These are phyloP conservation scores for Pogona vitticeps DNA, from an alignment of 2,113 vertebrate genomes.

Conservation along the genomic window DNA sequence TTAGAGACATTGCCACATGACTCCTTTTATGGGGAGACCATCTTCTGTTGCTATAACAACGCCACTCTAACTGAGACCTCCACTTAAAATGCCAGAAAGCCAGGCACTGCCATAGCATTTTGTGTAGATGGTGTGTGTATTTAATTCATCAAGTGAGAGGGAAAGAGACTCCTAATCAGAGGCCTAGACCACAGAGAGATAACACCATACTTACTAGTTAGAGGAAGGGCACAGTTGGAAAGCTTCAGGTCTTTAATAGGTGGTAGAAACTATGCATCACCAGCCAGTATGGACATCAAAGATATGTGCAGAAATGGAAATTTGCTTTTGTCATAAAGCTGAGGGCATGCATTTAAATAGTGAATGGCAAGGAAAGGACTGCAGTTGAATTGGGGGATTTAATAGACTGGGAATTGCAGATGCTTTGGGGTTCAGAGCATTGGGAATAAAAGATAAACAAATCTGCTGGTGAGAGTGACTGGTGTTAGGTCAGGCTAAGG, in stretches of 20 bases:
- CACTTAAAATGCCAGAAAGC: slow-evolving; percentile 14
- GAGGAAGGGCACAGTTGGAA: slow-evolving; percentile 22
- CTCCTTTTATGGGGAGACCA: background rate
- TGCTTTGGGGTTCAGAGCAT: slow-evolving; percentile 69
- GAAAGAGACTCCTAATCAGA: slow-evolving; percentile 27
- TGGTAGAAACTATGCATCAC: slow-evolving; percentile 17
- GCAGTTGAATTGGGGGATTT: slow-evolving; percentile 52
- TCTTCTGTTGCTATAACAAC: background rate
- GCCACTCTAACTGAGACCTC: background rate
- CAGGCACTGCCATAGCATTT: background rate
- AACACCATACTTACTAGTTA: background rate
- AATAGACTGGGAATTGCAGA: slow-evolving; percentile 40
- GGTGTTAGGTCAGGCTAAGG: slow-evolving; percentile 82
- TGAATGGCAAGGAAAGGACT: slow-evolving; percentile 53
- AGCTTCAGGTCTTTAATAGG: slow-evolving; percentile 12
- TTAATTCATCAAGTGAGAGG: slow-evolving; percentile 40
- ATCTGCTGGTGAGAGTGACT: slow-evolving; percentile 84
- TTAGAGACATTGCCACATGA: too few relatives aligned
- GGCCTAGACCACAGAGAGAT: slow-evolving; percentile 14
- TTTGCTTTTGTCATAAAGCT: slow-evolving; percentile 39
- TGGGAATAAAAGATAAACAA: slow-evolving; percentile 81
- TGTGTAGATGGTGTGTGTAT: background rate
- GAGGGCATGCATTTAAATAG: slow-evolving; percentile 35
- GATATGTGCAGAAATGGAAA: slow-evolving; percentile 55
- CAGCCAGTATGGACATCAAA: slow-evolving; percentile 51